Evolutionary conservation across 2,797 vertebrate species (phyloP), one percentile per base, ranked within the genome.

Genomic region (Acropternis orthonyx): DNA sequence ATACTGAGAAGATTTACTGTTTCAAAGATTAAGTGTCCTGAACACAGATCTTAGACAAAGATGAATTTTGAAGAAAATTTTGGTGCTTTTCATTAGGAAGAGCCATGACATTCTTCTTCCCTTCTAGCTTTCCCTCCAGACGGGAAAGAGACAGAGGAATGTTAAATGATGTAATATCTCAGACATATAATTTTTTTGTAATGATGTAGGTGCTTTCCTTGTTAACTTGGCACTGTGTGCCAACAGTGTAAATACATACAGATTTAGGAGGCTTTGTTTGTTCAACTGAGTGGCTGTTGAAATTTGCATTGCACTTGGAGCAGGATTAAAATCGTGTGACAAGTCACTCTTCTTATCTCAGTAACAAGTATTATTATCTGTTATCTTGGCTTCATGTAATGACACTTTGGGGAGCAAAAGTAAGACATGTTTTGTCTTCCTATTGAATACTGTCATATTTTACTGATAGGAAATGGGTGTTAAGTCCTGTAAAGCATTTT

Each of bases 281-380:
- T 85, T 95, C 43, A 63, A 55, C 61, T 83, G 65, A 87, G 37
- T 55, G 74, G 32, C 82, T 95, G 88, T 78, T 95, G 67, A 90
- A 91, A 91, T 92, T 78, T 67, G 41, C 76, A 69, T 71, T 85
- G 49, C 21, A 2, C 79, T 83, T 92, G 55, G 23, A 94, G 66
- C 41, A 91, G 18, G 51, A 71, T 92, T 94, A 88, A 91, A 88
- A 82, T 21, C 54, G 30, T 81, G 15, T 69, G 39, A 79, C 36
- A 88, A 66, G 24, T 91, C 73, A n/a, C 34, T 90, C 32, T 68
- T 79, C 37, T 54, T 71, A 78, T 54, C 41, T 66, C 58, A 88
- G 11, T 58, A 84, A 72, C 17, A 11, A n/a, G 2, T 66, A 34
- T 88, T 85, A 61, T 56, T 63, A 55, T 41, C 76, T 95, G 30